Evolutionary conservation across 2,113 vertebrate species (phyloP).

Genomic region (Australoheros scitulus): DNA sequence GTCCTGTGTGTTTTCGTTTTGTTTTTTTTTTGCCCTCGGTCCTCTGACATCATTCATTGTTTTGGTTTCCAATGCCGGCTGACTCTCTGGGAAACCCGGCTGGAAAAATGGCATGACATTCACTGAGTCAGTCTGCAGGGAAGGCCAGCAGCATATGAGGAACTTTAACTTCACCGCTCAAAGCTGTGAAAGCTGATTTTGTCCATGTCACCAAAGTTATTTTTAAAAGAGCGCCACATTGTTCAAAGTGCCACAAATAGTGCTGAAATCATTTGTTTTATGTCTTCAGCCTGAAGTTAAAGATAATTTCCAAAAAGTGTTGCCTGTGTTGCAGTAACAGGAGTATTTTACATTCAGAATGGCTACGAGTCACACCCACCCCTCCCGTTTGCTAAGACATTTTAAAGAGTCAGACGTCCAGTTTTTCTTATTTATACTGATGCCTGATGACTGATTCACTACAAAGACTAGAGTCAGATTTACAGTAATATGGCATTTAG

Average conservation of each 20-base stretch:
- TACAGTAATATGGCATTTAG: background rate
- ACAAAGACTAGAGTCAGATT: background rate
- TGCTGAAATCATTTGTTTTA: background rate
- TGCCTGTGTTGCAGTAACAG: background rate
- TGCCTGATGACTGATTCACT: fast-evolving
- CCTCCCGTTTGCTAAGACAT: fast-evolving
- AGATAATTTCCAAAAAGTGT: background rate
- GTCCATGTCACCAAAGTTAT: background rate
- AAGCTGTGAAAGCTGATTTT: background rate
- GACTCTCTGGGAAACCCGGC: constrained; percentile 7
- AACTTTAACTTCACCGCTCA: background rate
- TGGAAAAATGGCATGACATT: constrained; percentile 17
- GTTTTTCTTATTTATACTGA: background rate
- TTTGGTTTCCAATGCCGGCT: constrained; percentile 40
- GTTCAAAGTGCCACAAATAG: background rate
- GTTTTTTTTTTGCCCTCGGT: constrained; percentile 19
- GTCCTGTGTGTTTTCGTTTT: constrained; percentile 12
- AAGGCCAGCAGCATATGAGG: background rate
- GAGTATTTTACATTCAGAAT: background rate
- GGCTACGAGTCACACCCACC: background rate
- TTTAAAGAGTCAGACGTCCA: background rate
- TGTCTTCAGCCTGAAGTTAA: background rate
- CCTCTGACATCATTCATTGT: constrained; percentile 68
- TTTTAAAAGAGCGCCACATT: background rate
- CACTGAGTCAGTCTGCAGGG: background rate